phyloP scores from a whole-genome alignment of 2,797 vertebrate species.

The Silurus lanzhouensis region DNA sequence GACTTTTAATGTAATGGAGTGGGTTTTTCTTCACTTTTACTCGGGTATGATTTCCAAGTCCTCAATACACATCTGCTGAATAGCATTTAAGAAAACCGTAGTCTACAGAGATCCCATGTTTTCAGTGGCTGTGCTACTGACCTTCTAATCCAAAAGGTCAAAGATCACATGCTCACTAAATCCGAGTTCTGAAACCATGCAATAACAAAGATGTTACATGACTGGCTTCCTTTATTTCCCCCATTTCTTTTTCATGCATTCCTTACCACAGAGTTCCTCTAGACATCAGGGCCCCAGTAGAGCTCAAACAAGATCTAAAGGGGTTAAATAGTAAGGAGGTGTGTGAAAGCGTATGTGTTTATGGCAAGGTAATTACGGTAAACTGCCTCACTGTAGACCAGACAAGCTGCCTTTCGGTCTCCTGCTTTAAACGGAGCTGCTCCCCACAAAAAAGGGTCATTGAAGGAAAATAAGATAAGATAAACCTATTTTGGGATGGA shows the following conservation, averaged over 20 bases:
- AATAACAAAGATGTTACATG: constrained; percentile 23
- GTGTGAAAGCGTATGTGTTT: constrained; percentile 20
- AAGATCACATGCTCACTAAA: constrained; percentile 9
- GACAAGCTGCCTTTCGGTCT: constrained; percentile 29
- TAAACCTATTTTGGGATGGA: constrained; percentile 22
- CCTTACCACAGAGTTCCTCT: constrained; percentile 40
- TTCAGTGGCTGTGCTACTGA: neutral
- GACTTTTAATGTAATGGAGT: too few species aligned
- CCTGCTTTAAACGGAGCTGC: constrained; percentile 14
- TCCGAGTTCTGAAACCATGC: constrained; percentile 10
- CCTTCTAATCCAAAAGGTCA: constrained; percentile 15
- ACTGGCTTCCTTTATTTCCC: neutral
- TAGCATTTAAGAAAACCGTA: neutral
- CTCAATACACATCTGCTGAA: too few species aligned
- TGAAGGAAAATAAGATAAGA: constrained; percentile 23
- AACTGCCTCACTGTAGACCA: constrained; percentile 34
- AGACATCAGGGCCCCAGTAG: constrained; percentile 36
- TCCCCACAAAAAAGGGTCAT: constrained; percentile 21
- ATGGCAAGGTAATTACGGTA: constrained; percentile 46
- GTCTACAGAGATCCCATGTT: neutral
- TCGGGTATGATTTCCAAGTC: too few species aligned
- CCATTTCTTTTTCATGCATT: constrained; percentile 28
- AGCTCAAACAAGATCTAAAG: constrained; percentile 17
- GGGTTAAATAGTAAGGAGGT: constrained; percentile 33
- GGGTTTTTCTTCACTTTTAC: too few species aligned